Evolutionary conservation across 2,113 vertebrate species (phyloP).

Genomic region (Dipodomys spectabilis): DNA sequence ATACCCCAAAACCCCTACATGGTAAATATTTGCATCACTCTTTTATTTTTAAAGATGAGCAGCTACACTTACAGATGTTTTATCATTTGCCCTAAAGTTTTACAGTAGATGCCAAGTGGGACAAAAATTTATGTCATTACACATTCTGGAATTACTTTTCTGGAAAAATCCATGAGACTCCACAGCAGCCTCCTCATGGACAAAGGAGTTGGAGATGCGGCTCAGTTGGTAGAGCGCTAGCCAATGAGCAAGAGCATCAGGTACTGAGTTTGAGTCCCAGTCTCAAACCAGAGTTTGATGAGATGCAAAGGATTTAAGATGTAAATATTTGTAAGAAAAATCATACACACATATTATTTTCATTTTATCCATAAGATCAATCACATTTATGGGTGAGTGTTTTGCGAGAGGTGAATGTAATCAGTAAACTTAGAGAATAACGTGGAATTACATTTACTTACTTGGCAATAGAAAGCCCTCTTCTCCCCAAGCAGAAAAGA

Average conservation of each 20-base stretch:
- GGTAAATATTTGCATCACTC: neutral
- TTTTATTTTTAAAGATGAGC: conserved; percentile 14
- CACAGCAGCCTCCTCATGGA: neutral
- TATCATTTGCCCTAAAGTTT: neutral
- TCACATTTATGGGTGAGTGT: neutral
- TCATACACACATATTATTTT: neutral
- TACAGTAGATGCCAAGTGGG: neutral
- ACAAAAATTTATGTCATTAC: neutral
- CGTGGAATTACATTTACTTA: conserved; percentile 17
- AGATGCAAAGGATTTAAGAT: neutral
- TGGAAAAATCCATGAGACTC: neutral
- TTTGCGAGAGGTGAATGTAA: neutral
- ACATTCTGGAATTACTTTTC: conserved; percentile 1
- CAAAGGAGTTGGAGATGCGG: neutral
- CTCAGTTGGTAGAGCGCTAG: no score
- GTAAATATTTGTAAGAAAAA: neutral
- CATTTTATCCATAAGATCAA: neutral
- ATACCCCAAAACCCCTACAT: neutral
- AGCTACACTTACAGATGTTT: neutral
- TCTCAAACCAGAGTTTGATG: no score
- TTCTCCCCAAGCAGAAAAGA: conserved; percentile 37
- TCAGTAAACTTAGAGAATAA: neutral
- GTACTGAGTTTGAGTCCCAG: no score
- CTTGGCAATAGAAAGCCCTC: neutral
- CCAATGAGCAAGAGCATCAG: no score